These are phyloP conservation scores for Xerus inauris DNA, from an alignment of 2,113 vertebrate genomes.

Conservation along the genomic window DNA sequence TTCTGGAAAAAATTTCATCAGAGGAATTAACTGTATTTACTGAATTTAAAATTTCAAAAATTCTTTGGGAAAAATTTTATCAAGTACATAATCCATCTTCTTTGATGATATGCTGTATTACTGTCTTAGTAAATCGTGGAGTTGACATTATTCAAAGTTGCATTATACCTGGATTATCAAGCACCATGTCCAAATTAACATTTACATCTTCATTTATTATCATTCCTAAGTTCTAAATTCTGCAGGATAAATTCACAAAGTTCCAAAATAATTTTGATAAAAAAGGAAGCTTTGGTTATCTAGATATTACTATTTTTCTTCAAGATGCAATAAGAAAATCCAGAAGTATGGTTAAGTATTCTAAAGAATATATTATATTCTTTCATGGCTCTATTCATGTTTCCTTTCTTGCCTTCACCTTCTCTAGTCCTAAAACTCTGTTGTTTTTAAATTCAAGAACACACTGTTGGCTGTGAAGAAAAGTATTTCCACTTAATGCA, in stretches of 20 bases:
- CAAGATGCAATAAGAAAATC: constrained; percentile 25
- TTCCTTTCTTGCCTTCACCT: background rate
- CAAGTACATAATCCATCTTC: background rate
- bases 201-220: background rate
- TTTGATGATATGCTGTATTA: background rate
- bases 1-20: background rate
- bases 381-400: background rate
- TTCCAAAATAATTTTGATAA: background rate
- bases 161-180: background rate
- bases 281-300: background rate
- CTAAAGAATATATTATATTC: background rate
- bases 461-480: background rate
- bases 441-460: background rate
- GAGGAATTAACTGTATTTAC: background rate
- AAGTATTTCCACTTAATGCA: background rate
- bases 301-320: background rate
- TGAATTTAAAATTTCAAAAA: constrained; percentile 4
- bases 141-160: background rate
- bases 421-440: background rate
- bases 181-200: background rate
- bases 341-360: background rate
- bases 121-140: background rate
- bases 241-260: background rate
- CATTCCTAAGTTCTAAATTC: background rate
- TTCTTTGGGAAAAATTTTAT: background rate